Evolutionary conservation across 1,140 invertebrate species (phyloP).

Genomic region (Plodia interpunctella): DNA sequence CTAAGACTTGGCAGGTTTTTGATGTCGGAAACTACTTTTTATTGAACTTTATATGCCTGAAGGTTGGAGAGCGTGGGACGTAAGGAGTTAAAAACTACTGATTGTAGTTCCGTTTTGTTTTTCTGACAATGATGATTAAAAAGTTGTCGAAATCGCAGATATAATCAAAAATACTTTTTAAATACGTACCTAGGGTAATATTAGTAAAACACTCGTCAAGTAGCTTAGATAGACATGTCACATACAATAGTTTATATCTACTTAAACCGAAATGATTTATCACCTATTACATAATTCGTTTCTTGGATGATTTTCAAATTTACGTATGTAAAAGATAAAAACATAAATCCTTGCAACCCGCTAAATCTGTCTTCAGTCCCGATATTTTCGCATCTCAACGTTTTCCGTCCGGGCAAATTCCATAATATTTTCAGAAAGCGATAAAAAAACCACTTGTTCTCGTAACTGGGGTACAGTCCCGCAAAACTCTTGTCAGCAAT

Average conservation of each 20-base stretch:
- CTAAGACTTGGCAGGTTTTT: conserved; percentile 37
- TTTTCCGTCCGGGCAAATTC: conserved; percentile 18
- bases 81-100: no score
- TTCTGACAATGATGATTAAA: no score
- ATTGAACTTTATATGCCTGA: not conserved
- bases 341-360: not conserved
- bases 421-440: conserved; percentile 30
- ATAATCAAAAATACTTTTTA: no score
- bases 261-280: conserved; percentile 15
- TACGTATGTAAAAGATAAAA: not conserved
- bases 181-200: no score
- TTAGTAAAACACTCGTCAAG: no score
- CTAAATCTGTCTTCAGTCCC: not conserved
- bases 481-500: conserved; percentile 60
- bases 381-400: conserved; percentile 11
- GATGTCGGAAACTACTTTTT: conserved; percentile 48
- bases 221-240: no score
- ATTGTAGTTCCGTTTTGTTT: no score
- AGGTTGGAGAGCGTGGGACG: not conserved
- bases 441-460: conserved; percentile 41
- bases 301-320: no score
- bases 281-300: no score
- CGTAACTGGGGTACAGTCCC: conserved; percentile 35
- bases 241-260: no score
- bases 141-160: no score